Evolutionary conservation across 1,140 invertebrate species (phyloP).

Genomic region (Pissodes strobi): DNA sequence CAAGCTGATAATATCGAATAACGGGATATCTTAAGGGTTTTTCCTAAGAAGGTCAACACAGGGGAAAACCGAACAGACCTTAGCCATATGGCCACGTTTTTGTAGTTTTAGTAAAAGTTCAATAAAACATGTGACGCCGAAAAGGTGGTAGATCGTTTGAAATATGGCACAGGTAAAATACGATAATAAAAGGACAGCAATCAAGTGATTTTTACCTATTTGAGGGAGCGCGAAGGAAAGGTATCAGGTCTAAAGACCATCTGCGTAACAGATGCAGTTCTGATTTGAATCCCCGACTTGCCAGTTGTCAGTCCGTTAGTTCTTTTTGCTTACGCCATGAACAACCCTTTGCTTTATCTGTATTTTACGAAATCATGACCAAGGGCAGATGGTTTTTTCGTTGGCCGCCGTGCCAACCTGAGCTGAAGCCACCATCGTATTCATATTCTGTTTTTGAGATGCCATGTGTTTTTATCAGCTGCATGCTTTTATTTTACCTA

Average conservation of each 20-base stretch:
- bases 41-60: constrained; percentile 7
- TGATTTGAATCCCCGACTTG: constrained; percentile 51
- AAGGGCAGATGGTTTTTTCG: constrained; percentile 50
- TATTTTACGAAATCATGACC: constrained; percentile 53
- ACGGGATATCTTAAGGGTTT: not conserved
- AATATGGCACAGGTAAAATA: constrained; percentile 42
- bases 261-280: constrained; percentile 53
- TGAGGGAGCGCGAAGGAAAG: constrained; percentile 38
- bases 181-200: constrained; percentile 34
- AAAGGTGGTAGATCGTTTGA: constrained; percentile 35
- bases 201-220: constrained; percentile 44
- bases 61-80: constrained; percentile 3
- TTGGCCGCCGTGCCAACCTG: too few relatives aligned
- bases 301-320: constrained; percentile 44
- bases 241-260: constrained; percentile 47
- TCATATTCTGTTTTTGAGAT: constrained; percentile 43
- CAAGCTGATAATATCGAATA: not conserved
- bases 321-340: constrained; percentile 46
- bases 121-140: constrained; percentile 38
- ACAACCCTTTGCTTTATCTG: constrained; percentile 48
- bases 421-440: constrained; percentile 13
- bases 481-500: too few relatives aligned
- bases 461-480: constrained; percentile 52
- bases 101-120: not conserved
- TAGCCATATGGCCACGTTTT: constrained; percentile 21